Evolutionary conservation across 1,140 invertebrate species (phyloP), one percentile per base, ranked within the genome.

Genomic region (Drosophila malerkotliana): DNA sequence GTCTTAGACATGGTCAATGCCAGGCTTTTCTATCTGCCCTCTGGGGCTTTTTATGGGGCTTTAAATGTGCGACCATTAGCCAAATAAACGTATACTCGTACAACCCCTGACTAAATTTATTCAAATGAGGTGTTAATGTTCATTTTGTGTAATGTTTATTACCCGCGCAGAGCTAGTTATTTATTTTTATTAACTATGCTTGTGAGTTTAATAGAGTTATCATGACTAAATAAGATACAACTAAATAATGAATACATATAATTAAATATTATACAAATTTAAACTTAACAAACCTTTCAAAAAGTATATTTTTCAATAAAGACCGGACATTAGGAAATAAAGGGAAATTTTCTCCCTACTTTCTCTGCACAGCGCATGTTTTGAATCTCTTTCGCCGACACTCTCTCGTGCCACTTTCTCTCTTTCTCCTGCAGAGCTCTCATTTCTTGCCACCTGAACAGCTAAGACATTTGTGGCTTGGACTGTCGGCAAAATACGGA

Each of bases 41-140:
- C 52, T 63, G 74, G 72, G 64, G 7, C 49, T 34, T 66, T 77
- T 85, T 76, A 87, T 78, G 67, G 56, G 39, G 56, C 57, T 60
- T 87, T 87, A 88, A 87, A 79, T 66, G 75, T 14, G 34, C 24
- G 57, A 32, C 62, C 83, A 87, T 87, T 79, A 87, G 75, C 75
- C 61, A 60, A 56, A 59, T 69, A 49, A 68, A 57, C 68, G 49
- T 47, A 49, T 49, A 48, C 12, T 32, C 34, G 48, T 18, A 44
- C 47, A 24, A 10, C 2, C 28, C 45, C n/a, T 26, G 54, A 41
- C 55, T 56, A 21, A 87, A 88, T 82, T 72, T 72, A 87, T 87
- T 77, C 69, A 76, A 83, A 88, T 83, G 58, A 87, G 85, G 83
- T 87, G 82, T 8, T 61, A 78, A 81, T 82, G 78, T 68, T 61